phyloP scores from a whole-genome alignment of 2,113 vertebrate genomes.

The Xiphophorus hellerii region DNA sequence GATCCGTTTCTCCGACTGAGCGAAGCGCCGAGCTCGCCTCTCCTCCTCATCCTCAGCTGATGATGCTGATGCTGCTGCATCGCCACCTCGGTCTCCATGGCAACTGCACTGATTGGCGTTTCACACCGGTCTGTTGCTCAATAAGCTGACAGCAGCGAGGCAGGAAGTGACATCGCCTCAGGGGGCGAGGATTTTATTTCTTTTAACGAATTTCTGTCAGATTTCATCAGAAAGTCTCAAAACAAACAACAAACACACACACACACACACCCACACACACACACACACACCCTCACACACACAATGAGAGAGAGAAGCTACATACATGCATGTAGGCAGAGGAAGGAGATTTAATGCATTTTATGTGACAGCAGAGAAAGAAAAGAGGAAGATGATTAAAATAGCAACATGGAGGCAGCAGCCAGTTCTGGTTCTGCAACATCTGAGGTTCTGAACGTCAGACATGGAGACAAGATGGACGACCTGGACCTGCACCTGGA shows the following conservation, averaged over 20 bases:
- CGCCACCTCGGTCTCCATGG: conserved; percentile 39
- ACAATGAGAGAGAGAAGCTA: too few species aligned
- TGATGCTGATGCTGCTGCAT: background rate
- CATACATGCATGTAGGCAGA: too few species aligned
- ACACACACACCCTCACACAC: too few species aligned
- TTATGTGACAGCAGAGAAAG: too few species aligned
- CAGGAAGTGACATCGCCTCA: background rate
- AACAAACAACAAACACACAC: background rate
- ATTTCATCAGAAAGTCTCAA: background rate
- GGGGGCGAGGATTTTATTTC: conserved; percentile 4
- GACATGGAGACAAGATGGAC: too few species aligned
- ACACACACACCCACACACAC: too few species aligned
- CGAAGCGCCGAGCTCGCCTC: background rate
- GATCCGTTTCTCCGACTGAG: conserved; percentile 20
- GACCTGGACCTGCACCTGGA: too few species aligned
- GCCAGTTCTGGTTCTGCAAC: too few species aligned
- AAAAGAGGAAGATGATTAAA: too few species aligned
- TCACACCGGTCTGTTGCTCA: conserved; percentile 5
- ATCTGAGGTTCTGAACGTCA: too few species aligned
- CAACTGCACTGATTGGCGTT: conserved; percentile 36
- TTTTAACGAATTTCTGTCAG: conserved; percentile 7
- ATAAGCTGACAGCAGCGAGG: background rate
- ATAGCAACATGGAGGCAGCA: too few species aligned
- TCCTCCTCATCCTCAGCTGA: background rate
- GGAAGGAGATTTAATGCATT: too few species aligned